phyloP scores from a whole-genome alignment of 1,140 invertebrate genomes.

The Cherax destructor region DNA sequence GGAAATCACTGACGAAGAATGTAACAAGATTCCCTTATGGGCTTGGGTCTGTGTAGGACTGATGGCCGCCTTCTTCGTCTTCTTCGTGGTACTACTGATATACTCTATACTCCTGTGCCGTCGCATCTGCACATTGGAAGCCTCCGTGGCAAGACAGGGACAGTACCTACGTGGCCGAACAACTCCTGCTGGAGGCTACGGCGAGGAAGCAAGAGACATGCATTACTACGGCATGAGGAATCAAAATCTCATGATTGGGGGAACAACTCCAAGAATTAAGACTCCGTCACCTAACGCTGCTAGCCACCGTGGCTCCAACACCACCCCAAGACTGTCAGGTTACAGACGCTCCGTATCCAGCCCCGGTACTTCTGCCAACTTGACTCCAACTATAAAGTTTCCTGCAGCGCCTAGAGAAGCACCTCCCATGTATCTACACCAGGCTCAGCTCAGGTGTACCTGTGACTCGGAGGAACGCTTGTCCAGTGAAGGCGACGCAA shows the following conservation, averaged over 20 bases:
- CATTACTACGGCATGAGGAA: constrained; percentile 32
- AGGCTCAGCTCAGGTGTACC: background rate
- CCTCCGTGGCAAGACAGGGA: background rate
- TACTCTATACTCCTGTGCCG: background rate
- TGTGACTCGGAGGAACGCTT: background rate
- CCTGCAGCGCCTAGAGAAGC: background rate
- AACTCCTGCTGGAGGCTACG: background rate
- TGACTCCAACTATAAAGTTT: background rate
- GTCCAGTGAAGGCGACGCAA: background rate
- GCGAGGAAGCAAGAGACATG: background rate
- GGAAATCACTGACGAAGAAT: background rate
- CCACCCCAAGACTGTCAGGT: background rate
- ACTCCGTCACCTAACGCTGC: background rate
- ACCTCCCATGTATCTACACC: background rate
- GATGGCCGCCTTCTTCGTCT: background rate
- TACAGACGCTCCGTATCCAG: background rate
- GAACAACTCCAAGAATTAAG: background rate
- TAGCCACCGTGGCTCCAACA: background rate
- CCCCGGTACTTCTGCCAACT: background rate
- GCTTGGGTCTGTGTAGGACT: background rate
- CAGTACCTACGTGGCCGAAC: background rate
- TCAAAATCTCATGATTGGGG: constrained; percentile 11
- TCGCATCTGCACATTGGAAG: background rate
- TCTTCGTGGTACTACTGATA: background rate
- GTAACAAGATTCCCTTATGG: background rate